These are phyloP conservation scores for Ferdinandea cuprea DNA, from an alignment of 2,888 invertebrate species.

Conservation along the genomic window DNA sequence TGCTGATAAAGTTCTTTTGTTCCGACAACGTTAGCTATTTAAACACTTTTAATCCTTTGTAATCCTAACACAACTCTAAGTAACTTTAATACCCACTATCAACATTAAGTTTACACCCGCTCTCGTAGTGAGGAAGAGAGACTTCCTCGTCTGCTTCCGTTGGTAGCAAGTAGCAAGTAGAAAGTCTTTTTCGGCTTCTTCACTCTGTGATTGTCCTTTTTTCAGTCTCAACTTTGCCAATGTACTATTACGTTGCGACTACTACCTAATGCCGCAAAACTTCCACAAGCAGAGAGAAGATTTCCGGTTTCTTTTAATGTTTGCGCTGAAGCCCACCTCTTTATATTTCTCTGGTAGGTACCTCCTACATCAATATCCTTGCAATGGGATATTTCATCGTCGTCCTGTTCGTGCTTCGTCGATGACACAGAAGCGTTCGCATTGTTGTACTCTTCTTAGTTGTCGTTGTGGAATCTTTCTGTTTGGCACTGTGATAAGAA, in stretches of 20 bases:
- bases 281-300: constrained; percentile 21
- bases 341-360: neutral
- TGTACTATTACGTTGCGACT: constrained; percentile 8
- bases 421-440: too few relatives aligned
- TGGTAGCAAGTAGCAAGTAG: constrained; percentile 13
- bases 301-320: constrained; percentile 31
- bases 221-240: constrained; percentile 35
- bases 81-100: constrained; percentile 72
- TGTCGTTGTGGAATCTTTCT: constrained; percentile 21
- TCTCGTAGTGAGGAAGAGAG: neutral
- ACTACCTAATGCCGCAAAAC: constrained; percentile 14
- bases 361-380: constrained; percentile 33
- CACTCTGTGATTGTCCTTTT: constrained; percentile 23
- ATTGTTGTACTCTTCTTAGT: constrained; percentile 1
- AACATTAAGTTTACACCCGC: constrained; percentile 66
- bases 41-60: constrained; percentile 73
- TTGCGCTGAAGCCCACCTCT: constrained; percentile 16
- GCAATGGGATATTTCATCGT: constrained; percentile 16
- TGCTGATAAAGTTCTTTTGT: constrained; percentile 46
- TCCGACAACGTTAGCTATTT: constrained; percentile 65
- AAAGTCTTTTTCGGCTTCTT: constrained; percentile 37
- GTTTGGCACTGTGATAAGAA: constrained; percentile 48
- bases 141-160: constrained; percentile 26
- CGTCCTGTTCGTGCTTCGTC: too few relatives aligned
- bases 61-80: constrained; percentile 71